These are phyloP conservation scores for Eurytoma adleriae DNA, from an alignment of 2,888 invertebrate genomes.

Conservation along the genomic window DNA sequence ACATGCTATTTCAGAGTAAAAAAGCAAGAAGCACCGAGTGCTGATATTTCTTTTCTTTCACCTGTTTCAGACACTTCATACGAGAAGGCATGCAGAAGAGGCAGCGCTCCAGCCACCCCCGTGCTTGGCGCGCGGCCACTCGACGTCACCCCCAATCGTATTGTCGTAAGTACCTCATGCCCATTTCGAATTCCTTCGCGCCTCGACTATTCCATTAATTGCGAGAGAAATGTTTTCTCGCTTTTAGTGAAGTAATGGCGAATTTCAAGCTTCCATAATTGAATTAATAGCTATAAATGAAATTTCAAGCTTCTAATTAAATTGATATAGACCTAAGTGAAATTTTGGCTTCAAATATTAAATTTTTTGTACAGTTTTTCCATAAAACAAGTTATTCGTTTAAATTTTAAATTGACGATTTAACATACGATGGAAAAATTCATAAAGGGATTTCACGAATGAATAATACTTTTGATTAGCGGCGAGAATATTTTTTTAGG, in stretches of 20 bases:
- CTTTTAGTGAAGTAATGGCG: too few species aligned
- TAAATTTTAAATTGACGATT: too few species aligned
- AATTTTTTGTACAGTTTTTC: too few species aligned
- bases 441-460: too few species aligned
- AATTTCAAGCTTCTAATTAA: too few species aligned
- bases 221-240: neutral
- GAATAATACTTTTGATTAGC: too few species aligned
- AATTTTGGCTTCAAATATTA: neutral
- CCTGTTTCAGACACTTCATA: conserved; percentile 89
- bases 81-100: conserved; percentile 91
- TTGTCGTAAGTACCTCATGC: conserved; percentile 80
- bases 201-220: neutral
- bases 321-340: too few species aligned
- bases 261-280: too few species aligned
- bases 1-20: neutral
- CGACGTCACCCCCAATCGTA: conserved; percentile 86
- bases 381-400: too few species aligned
- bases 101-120: conserved; percentile 90
- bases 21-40: conserved; percentile 2
- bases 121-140: conserved; percentile 83
- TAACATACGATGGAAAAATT: too few species aligned
- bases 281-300: neutral
- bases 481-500: neutral
- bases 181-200: conserved; percentile 26
- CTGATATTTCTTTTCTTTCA: conserved; percentile 41